Evolutionary conservation across 1,140 invertebrate species (phyloP).

Genomic region (Magallana angulata): DNA sequence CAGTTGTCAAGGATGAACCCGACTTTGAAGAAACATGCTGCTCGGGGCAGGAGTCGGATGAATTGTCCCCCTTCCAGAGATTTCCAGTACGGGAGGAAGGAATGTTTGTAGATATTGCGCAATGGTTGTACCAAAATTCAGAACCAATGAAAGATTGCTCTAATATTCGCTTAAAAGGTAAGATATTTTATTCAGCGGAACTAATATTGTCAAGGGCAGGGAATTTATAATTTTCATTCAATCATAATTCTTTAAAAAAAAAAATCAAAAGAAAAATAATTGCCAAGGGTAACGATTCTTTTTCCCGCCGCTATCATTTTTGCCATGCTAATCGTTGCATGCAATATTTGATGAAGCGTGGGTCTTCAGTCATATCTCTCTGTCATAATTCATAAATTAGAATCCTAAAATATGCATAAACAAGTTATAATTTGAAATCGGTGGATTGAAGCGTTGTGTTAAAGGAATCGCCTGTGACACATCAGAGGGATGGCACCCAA

Average conservation of each 20-base stretch:
- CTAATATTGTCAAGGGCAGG: background rate
- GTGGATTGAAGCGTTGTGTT: background rate
- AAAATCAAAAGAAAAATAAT: background rate
- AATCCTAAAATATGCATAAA: constrained; percentile 31
- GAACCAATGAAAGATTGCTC: constrained; percentile 11
- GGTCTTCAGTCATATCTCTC: background rate
- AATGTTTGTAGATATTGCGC: constrained; percentile 55
- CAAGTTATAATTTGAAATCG: constrained; percentile 16
- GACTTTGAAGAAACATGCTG: constrained; percentile 5
- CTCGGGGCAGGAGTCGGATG: background rate
- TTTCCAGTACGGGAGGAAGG: constrained; percentile 46
- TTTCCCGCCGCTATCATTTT: constrained; percentile 9
- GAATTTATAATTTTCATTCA: background rate
- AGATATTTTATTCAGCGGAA: background rate
- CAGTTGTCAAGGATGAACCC: background rate
- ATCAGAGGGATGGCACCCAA: background rate
- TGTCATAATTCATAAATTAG: constrained; percentile 34
- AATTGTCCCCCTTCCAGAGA: background rate
- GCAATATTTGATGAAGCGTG: constrained; percentile 8
- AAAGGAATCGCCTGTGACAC: background rate
- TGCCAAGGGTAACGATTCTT: background rate
- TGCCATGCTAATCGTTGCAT: background rate
- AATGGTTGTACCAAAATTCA: constrained; percentile 73
- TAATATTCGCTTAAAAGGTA: constrained; percentile 55
- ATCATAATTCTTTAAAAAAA: background rate